Evolutionary conservation across 2,113 vertebrate species (phyloP).

Genomic region (Dasyprocta punctata): DNA sequence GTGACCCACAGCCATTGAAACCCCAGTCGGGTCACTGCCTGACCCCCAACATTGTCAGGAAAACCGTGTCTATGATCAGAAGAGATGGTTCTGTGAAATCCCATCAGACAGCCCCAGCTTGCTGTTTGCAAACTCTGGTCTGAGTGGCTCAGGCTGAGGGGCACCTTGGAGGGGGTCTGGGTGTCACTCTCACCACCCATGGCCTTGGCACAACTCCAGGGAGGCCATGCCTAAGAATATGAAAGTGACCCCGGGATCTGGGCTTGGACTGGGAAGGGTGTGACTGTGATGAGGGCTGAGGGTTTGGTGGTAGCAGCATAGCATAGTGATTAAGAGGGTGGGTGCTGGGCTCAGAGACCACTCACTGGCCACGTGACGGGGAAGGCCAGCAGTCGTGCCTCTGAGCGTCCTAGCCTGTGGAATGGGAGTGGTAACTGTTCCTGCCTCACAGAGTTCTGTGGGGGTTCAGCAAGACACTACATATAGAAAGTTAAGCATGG

Average conservation of each 20-base stretch:
- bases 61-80: conserved; percentile 69
- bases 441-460: background rate
- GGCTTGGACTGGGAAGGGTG: background rate
- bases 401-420: conserved; percentile 10
- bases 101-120: conserved; percentile 62
- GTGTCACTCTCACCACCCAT: background rate
- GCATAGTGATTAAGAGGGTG: background rate
- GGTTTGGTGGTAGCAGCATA: conserved; percentile 37
- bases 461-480: background rate
- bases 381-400: background rate
- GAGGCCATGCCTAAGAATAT: background rate
- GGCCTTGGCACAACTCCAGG: background rate
- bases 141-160: background rate
- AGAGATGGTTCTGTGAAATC: conserved; percentile 78
- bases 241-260: background rate
- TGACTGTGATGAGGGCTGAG: background rate
- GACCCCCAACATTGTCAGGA: background rate
- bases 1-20: conserved; percentile 32
- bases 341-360: background rate
- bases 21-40: background rate
- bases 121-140: background rate
- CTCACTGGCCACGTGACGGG: background rate
- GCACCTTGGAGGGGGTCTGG: background rate
- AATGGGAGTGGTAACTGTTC: background rate
- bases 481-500: background rate